Conservation (phyloP, 2,113 vertebrate genomes). For the Leptosomus discolor region DNA sequence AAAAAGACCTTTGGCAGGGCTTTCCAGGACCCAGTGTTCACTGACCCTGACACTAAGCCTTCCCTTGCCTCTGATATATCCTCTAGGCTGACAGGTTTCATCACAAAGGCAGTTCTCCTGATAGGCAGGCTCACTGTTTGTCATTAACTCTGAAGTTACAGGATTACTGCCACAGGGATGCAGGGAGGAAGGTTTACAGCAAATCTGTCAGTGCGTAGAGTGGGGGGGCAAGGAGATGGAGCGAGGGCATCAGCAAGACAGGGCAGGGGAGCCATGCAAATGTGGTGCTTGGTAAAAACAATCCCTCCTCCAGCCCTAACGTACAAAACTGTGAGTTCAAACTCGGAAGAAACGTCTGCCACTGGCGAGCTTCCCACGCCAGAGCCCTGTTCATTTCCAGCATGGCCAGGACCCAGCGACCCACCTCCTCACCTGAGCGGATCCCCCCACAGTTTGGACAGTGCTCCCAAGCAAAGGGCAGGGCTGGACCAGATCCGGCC, state of each 20-base stretch:
- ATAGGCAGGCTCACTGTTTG: not conserved
- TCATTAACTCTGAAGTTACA: not conserved
- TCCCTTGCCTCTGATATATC: not conserved
- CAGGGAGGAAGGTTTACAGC: not conserved
- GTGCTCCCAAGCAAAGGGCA: not conserved
- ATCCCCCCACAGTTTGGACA: accelerated
- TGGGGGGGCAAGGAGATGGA: not conserved
- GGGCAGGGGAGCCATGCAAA: not conserved
- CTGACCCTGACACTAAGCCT: not conserved
- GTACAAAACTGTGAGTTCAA: accelerated
- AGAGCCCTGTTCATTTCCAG: not conserved
- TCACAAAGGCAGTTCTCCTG: not conserved
- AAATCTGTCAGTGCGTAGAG: not conserved
- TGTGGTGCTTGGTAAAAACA: accelerated
- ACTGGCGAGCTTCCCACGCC: not conserved
- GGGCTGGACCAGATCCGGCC: not conserved
- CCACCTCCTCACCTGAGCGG: not conserved
- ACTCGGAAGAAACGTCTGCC: not conserved
- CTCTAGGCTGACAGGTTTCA: not conserved
- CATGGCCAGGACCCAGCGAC: not conserved
- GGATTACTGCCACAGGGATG: not conserved
- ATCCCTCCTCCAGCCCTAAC: not conserved
- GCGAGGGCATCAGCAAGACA: not conserved
- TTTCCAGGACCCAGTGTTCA: not conserved
- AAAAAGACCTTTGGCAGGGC: not conserved